phyloP scores from a whole-genome alignment of 2,888 invertebrate genomes.

The Melitaea athalia region DNA sequence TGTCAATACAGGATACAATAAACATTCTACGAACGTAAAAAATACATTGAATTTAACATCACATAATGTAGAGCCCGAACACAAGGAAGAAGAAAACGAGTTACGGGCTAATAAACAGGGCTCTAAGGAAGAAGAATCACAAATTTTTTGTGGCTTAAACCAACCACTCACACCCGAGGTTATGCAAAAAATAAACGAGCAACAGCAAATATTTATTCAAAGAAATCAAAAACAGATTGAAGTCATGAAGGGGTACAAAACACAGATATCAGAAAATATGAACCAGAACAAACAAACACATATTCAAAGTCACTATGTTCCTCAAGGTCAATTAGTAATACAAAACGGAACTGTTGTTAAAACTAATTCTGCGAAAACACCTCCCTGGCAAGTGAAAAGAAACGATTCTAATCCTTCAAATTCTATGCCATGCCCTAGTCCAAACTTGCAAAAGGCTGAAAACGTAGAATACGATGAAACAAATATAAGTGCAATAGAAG shows the following conservation, averaged over 20 bases:
- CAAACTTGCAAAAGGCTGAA: constrained; percentile 66
- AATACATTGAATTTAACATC: constrained; percentile 49
- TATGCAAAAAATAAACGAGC: constrained; percentile 81
- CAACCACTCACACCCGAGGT: constrained; percentile 78
- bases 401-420: constrained; percentile 52
- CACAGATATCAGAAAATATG: constrained; percentile 63
- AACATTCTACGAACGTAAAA: constrained; percentile 59
- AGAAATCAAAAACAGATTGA: constrained; percentile 80
- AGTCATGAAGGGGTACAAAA: constrained; percentile 77
- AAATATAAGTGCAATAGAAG: constrained; percentile 64
- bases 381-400: constrained; percentile 83
- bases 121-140: constrained; percentile 69
- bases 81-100: constrained; percentile 66
- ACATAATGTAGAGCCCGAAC: constrained; percentile 54
- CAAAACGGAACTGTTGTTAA: constrained; percentile 78
- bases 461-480: constrained; percentile 66
- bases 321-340: constrained; percentile 72
- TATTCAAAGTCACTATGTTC: constrained; percentile 61
- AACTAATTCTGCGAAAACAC: constrained; percentile 79
- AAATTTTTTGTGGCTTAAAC: constrained; percentile 74
- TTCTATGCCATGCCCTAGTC: constrained; percentile 62
- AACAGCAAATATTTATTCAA: constrained; percentile 82
- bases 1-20: constrained; percentile 74
- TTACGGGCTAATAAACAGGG: constrained; percentile 50
- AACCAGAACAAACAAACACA: constrained; percentile 58